phyloP scores from a whole-genome alignment of 2,888 invertebrate genomes.

The Nomada flava region DNA sequence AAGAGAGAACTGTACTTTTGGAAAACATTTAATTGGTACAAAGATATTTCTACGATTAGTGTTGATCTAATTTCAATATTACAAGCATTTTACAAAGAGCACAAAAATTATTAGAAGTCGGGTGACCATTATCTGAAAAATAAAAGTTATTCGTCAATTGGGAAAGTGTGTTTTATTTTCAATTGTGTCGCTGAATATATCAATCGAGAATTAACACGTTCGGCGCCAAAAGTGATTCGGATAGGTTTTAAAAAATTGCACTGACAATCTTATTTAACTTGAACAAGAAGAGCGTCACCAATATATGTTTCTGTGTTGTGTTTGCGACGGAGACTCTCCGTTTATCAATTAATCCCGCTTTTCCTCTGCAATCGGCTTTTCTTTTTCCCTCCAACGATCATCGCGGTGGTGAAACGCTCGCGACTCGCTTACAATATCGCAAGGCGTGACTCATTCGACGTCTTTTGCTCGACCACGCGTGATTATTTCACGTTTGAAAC shows the following conservation, averaged over 20 bases:
- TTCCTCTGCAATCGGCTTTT: conserved; percentile 15
- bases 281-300: too few species aligned
- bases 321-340: neutral
- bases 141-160: too few species aligned
- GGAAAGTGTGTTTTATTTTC: conserved; percentile 4
- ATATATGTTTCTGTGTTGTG: neutral
- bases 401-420: conserved; percentile 54
- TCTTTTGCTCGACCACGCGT: conserved; percentile 74
- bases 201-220: conserved; percentile 24
- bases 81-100: too few species aligned
- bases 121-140: too few species aligned
- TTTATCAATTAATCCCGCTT: conserved; percentile 1
- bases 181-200: conserved; percentile 11
- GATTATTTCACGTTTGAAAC: conserved; percentile 75
- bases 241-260: too few species aligned
- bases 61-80: too few species aligned
- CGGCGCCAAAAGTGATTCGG: too few species aligned
- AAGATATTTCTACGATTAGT: too few species aligned
- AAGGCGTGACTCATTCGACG: conserved; percentile 71
- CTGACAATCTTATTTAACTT: too few species aligned
- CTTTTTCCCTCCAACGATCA: conserved; percentile 36
- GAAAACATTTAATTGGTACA: too few species aligned
- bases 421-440: conserved; percentile 61
- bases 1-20: too few species aligned
- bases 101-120: too few species aligned